A percentile compares a stretch with the other conserved stretches of the same genome.
phyloP scores from a whole-genome alignment of 2,113 vertebrate genomes.

The Monopterus albus region DNA sequence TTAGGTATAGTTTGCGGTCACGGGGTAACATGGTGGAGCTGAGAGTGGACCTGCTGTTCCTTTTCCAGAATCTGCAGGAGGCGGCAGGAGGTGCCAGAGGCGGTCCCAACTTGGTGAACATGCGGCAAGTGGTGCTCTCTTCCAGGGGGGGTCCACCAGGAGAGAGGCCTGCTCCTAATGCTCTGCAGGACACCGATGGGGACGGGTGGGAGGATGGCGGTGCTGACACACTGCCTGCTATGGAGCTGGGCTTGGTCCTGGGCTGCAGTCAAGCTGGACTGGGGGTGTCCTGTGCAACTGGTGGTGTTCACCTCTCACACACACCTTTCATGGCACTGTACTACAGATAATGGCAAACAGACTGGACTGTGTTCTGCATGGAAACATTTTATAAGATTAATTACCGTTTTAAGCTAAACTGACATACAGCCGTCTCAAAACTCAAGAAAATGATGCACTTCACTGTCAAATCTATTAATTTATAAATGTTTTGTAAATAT shows the following conservation, averaged over 20 bases:
- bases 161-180: slow-evolving; percentile 11
- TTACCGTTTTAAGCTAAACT: not conserved
- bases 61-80: slow-evolving; percentile 77
- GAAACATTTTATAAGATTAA: not conserved
- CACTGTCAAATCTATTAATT: slow-evolving; percentile 76
- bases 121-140: slow-evolving; percentile 50
- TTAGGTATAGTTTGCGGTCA: slow-evolving; percentile 72
- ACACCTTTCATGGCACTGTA: slow-evolving; percentile 81
- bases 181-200: slow-evolving; percentile 52
- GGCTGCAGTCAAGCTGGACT: slow-evolving; percentile 70
- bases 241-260: slow-evolving; percentile 77
- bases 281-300: slow-evolving; percentile 65
- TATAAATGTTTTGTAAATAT: slow-evolving; percentile 71
- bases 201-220: slow-evolving; percentile 59
- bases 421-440: too few species aligned
- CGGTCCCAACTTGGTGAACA: slow-evolving; percentile 55
- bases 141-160: slow-evolving; percentile 12
- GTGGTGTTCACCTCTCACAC: slow-evolving; percentile 73
- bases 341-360: slow-evolving; percentile 62
- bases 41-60: slow-evolving; percentile 79
- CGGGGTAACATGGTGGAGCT: slow-evolving; percentile 69
- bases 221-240: not conserved
- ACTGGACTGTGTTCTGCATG: not conserved
- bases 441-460: slow-evolving; percentile 77
- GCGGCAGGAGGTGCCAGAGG: slow-evolving; percentile 24